Evolutionary conservation across 2,113 vertebrate genomes (phyloP).

Genomic region (Thalassarche chlororhynchos): DNA sequence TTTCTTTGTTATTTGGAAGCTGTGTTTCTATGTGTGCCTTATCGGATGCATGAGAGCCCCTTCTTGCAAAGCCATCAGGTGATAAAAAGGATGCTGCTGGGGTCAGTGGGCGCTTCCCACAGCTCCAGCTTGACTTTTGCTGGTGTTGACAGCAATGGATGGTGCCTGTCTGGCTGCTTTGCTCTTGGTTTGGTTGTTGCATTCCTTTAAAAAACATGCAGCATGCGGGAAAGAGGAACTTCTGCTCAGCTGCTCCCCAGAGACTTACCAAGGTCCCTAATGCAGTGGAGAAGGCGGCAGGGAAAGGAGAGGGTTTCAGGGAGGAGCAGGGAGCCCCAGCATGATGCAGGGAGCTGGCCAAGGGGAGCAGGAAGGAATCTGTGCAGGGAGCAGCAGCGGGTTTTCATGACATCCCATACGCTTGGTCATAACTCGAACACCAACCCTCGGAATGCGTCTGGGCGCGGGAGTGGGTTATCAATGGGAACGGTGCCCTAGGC

Average conservation of each 20-base stretch:
- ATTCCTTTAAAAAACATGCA: neutral
- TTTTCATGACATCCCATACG: neutral
- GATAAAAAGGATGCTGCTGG: neutral
- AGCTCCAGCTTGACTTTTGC: neutral
- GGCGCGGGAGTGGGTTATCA: rapidly evolving
- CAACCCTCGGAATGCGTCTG: neutral
- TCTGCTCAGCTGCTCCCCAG: neutral
- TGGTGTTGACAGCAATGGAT: neutral
- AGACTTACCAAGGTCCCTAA: neutral
- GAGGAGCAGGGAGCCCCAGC: neutral
- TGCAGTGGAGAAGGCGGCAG: neutral
- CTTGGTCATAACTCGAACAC: rapidly evolving
- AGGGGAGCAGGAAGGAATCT: neutral
- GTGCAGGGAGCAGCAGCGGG: neutral
- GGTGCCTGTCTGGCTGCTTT: neutral
- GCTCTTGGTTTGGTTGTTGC: neutral
- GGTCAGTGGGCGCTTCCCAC: neutral
- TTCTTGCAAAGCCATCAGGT: neutral
- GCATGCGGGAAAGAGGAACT: rapidly evolving
- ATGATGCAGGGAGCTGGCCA: neutral
- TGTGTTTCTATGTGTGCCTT: neutral
- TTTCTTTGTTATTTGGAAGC: neutral
- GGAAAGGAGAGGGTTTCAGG: neutral
- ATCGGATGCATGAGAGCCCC: neutral
- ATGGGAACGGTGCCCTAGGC: rapidly evolving